These are phyloP conservation scores for Stichodactyla mertensii DNA, from an alignment of 64 coral and sea anemone species.

Conservation along the genomic window DNA sequence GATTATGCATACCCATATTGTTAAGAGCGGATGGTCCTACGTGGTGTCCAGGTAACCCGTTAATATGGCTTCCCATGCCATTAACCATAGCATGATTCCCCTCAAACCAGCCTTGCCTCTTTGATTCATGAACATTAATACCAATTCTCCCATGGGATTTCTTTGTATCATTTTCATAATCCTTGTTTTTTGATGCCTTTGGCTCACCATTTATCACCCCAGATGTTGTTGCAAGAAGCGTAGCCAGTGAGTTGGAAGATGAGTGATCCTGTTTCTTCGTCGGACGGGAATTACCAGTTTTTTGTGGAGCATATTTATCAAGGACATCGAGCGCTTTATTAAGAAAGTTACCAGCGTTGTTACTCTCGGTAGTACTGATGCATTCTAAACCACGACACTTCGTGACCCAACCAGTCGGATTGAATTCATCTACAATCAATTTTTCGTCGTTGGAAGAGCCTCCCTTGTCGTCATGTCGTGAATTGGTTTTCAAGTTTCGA, in stretches of 20 bases:
- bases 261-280: not conserved
- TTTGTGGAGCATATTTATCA: not conserved
- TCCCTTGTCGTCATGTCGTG: not conserved
- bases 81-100: not conserved
- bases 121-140: not conserved
- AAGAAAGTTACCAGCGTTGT: conserved; percentile 11
- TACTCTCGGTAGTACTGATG: not conserved
- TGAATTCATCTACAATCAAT: not conserved
- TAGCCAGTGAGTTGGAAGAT: not conserved
- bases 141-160: conserved; percentile 1
- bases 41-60: not conserved
- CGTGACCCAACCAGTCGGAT: conserved; percentile 17
- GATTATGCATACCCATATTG: not conserved
- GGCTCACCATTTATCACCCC: not conserved
- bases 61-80: not conserved
- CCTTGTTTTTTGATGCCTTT: not conserved
- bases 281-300: not conserved
- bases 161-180: not conserved
- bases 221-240: conserved; percentile 3
- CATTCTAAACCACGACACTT: conserved; percentile 22
- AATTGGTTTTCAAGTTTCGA: not conserved
- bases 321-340: conserved; percentile 14
- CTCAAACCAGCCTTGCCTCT: not conserved
- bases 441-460: not conserved
- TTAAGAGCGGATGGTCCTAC: not conserved